A percentile compares a stretch with the other conserved stretches of the same genome.
Evolutionary conservation across 2,888 invertebrate species (phyloP).

Genomic region (Kuschelorhynchus macadamiae): DNA sequence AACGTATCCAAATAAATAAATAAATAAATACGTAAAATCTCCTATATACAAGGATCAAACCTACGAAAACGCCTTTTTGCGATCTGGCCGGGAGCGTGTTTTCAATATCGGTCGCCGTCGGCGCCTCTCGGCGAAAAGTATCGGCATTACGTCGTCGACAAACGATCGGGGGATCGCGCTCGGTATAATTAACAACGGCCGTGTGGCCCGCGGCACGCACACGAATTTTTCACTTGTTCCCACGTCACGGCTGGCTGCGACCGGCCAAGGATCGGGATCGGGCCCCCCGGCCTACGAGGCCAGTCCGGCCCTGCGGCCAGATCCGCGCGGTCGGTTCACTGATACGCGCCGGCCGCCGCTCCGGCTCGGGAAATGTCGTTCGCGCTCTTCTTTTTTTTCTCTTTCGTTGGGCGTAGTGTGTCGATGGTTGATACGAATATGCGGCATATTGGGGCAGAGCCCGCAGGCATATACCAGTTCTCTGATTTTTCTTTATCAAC

Average conservation of each 20-base stretch:
- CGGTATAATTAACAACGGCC: constrained; percentile 44
- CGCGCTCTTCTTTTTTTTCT: constrained; percentile 3
- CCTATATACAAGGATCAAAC: constrained; percentile 3
- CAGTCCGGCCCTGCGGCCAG: constrained; percentile 31
- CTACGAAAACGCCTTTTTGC: constrained; percentile 14
- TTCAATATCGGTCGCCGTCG: constrained; percentile 27
- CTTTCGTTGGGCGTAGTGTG: not conserved
- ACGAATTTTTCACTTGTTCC: constrained; percentile 49
- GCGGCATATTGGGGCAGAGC: too few relatives aligned
- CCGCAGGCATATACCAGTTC: too few relatives aligned
- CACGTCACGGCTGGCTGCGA: constrained; percentile 47
- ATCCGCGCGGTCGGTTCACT: constrained; percentile 17
- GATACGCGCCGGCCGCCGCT: constrained; percentile 3
- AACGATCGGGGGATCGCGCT: constrained; percentile 47
- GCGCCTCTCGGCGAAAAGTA: constrained; percentile 37
- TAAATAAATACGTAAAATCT: too few relatives aligned
- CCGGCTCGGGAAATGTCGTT: not conserved
- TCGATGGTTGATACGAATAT: constrained; percentile 17
- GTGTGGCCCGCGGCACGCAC: constrained; percentile 43
- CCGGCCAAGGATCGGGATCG: constrained; percentile 37
- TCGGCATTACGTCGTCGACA: constrained; percentile 47
- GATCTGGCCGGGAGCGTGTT: constrained; percentile 14
- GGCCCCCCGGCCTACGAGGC: constrained; percentile 12
- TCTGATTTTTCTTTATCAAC: too few relatives aligned
- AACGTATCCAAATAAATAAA: too few relatives aligned